These are phyloP conservation scores for Gyps fulvus DNA, from an alignment of 2,113 vertebrate species.

Conservation along the genomic window DNA sequence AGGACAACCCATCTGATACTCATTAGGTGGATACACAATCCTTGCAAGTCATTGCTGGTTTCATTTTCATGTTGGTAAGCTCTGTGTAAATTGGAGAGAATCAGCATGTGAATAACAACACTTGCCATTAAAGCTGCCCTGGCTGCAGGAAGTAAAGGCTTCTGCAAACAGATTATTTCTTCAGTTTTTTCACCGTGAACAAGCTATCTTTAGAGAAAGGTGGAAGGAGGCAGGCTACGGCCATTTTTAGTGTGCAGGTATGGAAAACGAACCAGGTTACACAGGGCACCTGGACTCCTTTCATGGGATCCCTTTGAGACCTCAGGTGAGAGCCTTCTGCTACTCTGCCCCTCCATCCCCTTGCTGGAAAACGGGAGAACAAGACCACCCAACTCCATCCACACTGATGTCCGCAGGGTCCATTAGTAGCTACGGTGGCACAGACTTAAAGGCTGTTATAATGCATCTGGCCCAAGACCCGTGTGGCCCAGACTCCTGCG, in stretches of 20 bases:
- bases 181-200: background rate
- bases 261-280: background rate
- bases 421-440: background rate
- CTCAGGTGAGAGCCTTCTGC: background rate
- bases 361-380: background rate
- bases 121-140: background rate
- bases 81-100: background rate
- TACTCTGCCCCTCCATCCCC: background rate
- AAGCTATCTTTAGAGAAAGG: background rate
- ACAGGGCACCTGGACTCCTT: background rate
- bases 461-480: background rate
- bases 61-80: background rate
- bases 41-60: background rate
- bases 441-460: background rate
- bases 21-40: constrained; percentile 7
- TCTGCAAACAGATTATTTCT: background rate
- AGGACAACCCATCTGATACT: constrained; percentile 17
- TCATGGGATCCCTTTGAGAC: background rate
- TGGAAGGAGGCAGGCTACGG: background rate
- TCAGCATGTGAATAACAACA: background rate
- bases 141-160: background rate
- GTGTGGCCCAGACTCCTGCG: background rate
- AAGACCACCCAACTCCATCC: background rate
- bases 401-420: background rate
- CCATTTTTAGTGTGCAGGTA: background rate